phyloP scores from a whole-genome alignment of 2,797 vertebrate genomes.

The Acanthiza pusilla region DNA sequence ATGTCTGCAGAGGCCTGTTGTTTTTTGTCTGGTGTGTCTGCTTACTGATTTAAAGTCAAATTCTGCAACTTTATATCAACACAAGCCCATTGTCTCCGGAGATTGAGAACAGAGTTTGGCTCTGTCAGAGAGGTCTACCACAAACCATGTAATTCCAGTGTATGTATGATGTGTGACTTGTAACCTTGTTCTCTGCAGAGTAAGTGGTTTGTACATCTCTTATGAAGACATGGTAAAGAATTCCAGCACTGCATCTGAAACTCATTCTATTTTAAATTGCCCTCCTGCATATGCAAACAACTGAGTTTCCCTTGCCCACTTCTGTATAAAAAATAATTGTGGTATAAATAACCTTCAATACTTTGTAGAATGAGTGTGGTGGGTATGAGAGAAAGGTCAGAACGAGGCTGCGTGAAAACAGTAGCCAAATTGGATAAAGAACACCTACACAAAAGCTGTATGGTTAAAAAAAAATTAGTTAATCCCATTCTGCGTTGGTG shows the following conservation, averaged over 20 bases:
- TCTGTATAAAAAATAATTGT: constrained; percentile 6
- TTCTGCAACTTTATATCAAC: constrained; percentile 25
- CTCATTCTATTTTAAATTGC: background rate
- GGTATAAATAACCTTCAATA: constrained; percentile 12
- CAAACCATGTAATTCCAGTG: constrained; percentile 40
- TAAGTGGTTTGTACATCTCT: constrained; percentile 34
- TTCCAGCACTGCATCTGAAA: constrained; percentile 29
- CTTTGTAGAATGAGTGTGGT: background rate
- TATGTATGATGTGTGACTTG: constrained; percentile 8
- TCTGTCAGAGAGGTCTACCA: constrained; percentile 13
- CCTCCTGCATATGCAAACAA: constrained; percentile 32
- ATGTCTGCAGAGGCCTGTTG: constrained; percentile 3
- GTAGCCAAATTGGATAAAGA: background rate
- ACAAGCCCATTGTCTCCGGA: background rate
- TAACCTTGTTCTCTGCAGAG: constrained; percentile 23
- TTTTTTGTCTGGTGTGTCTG: background rate
- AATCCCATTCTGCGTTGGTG: background rate
- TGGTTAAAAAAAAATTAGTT: background rate
- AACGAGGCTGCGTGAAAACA: background rate
- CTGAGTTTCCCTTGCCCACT: background rate
- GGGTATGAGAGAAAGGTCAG: background rate
- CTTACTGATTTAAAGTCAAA: constrained; percentile 2
- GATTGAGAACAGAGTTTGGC: background rate
- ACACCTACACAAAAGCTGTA: background rate
- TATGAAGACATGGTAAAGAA: background rate